These are phyloP conservation scores for Galeopsomyia nigrocyanea DNA, from an alignment of 2,888 invertebrate species.

Conservation along the genomic window DNA sequence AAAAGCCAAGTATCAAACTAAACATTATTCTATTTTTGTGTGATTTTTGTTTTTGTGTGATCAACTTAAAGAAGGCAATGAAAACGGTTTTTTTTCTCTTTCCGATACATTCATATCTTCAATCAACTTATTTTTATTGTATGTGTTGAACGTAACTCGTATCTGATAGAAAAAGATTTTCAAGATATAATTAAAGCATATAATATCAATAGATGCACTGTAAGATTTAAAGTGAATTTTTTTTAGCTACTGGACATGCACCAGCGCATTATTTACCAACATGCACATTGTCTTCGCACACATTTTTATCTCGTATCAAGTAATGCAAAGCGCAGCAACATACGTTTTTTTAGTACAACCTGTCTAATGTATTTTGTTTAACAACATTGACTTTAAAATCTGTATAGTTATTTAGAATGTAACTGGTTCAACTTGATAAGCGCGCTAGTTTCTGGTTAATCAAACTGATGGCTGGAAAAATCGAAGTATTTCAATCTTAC, in stretches of 20 bases:
- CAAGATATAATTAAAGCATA: constrained; percentile 20
- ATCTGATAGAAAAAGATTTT: constrained; percentile 34
- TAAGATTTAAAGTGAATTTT: constrained; percentile 14
- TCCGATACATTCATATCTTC: constrained; percentile 27
- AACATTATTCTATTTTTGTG: constrained; percentile 17
- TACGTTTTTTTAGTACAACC: constrained; percentile 29
- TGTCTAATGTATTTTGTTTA: constrained; percentile 23
- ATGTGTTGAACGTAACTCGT: constrained; percentile 36
- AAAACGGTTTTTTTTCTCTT: constrained; percentile 16
- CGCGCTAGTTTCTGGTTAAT: constrained; percentile 9
- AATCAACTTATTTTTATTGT: constrained; percentile 31
- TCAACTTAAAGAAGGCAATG: constrained; percentile 26
- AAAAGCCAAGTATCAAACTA: constrained; percentile 37
- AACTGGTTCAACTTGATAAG: constrained; percentile 29
- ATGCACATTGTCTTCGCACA: not conserved
- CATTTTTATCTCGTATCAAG: constrained; percentile 17
- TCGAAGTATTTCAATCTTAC: constrained; percentile 7
- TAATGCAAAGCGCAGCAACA: constrained; percentile 21
- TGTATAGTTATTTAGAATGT: constrained; percentile 27
- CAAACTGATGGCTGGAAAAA: constrained; percentile 18
- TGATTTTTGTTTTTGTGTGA: constrained; percentile 13
- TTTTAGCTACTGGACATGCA: not conserved
- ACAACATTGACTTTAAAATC: constrained; percentile 41
- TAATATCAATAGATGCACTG: constrained; percentile 27
- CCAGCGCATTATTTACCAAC: not conserved